phyloP scores from a whole-genome alignment of 1,140 invertebrate genomes.

The Epicauta chinensis region DNA sequence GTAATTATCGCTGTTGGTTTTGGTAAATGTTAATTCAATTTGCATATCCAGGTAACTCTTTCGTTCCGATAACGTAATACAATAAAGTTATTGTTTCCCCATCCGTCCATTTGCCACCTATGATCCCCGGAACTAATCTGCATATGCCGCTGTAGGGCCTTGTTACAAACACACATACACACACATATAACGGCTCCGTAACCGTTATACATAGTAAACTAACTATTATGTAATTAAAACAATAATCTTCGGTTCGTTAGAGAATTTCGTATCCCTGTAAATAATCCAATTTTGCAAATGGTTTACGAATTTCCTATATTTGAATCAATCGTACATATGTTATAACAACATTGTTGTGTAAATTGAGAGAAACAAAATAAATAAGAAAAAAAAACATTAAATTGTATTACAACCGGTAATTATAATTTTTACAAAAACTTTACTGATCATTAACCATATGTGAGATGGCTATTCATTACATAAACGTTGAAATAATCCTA shows the following conservation, averaged over 20 bases:
- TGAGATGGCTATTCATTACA: conserved; percentile 13
- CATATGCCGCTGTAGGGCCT: conserved; percentile 19
- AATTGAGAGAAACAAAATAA: too few species aligned
- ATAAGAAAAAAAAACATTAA: too few species aligned
- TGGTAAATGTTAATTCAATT: conserved; percentile 23
- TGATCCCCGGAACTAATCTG: conserved; percentile 29
- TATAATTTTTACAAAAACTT: background rate
- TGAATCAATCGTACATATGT: too few species aligned
- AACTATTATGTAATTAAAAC: conserved; percentile 22
- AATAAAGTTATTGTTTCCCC: conserved; percentile 23
- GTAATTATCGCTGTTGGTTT: conserved; percentile 22
- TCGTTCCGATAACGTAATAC: conserved; percentile 10
- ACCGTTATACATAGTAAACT: conserved; percentile 3
- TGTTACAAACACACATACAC: conserved; percentile 9
- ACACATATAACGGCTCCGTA: background rate
- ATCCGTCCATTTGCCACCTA: conserved; percentile 22
- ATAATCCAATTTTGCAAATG: too few species aligned
- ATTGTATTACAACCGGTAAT: too few species aligned
- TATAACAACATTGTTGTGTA: too few species aligned
- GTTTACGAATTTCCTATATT: too few species aligned
- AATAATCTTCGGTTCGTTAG: too few species aligned
- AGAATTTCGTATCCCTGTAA: too few species aligned
- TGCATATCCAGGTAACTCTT: conserved; percentile 29
- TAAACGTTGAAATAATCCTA: conserved; percentile 3
- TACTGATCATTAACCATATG: conserved; percentile 17